phyloP scores from a whole-genome alignment of 2,888 invertebrate species.

The Ochlodes sylvanus region DNA sequence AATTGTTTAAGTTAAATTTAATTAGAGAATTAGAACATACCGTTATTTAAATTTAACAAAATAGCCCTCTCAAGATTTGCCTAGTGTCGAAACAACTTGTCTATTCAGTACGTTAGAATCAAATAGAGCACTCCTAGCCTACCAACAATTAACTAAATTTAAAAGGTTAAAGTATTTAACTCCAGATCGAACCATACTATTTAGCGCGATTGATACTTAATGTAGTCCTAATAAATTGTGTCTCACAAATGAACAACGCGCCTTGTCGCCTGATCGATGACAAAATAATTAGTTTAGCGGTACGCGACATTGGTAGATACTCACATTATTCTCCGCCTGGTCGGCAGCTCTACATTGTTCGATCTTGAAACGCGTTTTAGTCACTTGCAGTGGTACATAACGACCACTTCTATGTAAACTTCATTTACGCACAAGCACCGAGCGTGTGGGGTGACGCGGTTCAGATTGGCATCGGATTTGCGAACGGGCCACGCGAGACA shows the following conservation, averaged over 20 bases:
- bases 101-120: conserved; percentile 8
- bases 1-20: not conserved
- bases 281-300: conserved; percentile 4
- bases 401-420: conserved; percentile 30
- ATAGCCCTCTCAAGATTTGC: not conserved
- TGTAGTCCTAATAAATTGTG: not conserved
- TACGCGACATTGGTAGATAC: conserved; percentile 50
- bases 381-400: conserved; percentile 50
- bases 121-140: not conserved
- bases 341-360: conserved; percentile 77
- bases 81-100: conserved; percentile 4
- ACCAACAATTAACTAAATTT: conserved; percentile 3
- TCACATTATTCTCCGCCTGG: conserved; percentile 79
- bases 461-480: conserved; percentile 25
- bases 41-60: conserved; percentile 1
- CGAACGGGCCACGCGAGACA: conserved; percentile 47
- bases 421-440: conserved; percentile 31
- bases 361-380: conserved; percentile 54
- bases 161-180: conserved; percentile 25
- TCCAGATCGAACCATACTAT: conserved; percentile 8
- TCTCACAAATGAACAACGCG: not conserved
- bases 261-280: conserved; percentile 1
- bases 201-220: conserved; percentile 1
- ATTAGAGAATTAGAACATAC: not conserved
- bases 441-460: conserved; percentile 5